phyloP scores from a whole-genome alignment of 2,797 vertebrate genomes.

The Pteropus rufus region DNA sequence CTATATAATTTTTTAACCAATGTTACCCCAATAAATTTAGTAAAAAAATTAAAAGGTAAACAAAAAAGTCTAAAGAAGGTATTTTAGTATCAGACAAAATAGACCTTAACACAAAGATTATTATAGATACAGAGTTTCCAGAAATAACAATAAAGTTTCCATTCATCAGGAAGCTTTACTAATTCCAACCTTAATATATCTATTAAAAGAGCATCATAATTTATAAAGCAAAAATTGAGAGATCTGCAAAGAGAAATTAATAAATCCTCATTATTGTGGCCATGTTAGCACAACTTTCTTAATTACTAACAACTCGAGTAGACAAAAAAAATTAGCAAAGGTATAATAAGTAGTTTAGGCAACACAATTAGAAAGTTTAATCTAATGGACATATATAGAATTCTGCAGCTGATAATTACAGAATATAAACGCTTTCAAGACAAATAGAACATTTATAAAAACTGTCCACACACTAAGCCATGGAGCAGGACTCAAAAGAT shows the following conservation, averaged over 20 bases:
- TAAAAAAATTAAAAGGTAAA: not conserved
- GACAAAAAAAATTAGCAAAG: not conserved
- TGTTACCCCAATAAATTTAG: no score
- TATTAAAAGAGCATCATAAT: not conserved
- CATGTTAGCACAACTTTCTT: slow-evolving; percentile 2
- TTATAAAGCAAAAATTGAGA: not conserved
- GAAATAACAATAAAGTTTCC: not conserved
- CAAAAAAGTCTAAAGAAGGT: not conserved
- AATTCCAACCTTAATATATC: not conserved
- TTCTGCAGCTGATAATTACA: not conserved
- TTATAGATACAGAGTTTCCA: not conserved
- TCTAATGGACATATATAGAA: not conserved
- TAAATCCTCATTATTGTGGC: not conserved
- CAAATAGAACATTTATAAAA: slow-evolving; percentile 7
- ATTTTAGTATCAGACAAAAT: not conserved
- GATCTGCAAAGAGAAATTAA: not conserved
- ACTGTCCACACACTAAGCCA: not conserved
- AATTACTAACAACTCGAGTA: not conserved
- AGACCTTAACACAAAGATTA: not conserved
- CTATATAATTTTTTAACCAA: no score
- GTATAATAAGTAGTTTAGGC: not conserved
- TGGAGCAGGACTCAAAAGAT: not conserved
- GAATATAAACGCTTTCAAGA: not conserved
- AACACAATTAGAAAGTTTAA: not conserved
- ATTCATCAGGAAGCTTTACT: not conserved